Conservation (phyloP, 2,113 vertebrate genomes). For the Chiloscyllium plagiosum region DNA sequence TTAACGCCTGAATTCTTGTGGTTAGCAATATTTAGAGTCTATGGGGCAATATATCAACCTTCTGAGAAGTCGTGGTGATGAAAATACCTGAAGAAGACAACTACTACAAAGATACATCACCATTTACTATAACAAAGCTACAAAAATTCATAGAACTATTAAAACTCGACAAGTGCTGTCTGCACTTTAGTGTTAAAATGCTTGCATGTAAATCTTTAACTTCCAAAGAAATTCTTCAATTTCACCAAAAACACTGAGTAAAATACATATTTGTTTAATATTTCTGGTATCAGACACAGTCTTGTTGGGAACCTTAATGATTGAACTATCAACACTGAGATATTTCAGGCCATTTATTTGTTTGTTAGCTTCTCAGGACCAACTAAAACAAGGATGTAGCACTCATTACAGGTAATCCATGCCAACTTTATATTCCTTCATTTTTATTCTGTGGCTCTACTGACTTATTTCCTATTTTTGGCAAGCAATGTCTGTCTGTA, state of each 20-base stretch:
- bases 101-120: not conserved
- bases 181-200: not conserved
- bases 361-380: not conserved
- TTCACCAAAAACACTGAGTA: no score
- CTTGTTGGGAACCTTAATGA: not conserved
- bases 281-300: not conserved
- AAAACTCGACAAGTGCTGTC: not conserved
- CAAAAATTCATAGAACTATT: not conserved
- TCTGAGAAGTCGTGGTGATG: not conserved
- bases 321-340: not conserved
- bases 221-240: not conserved
- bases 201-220: not conserved
- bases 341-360: not conserved
- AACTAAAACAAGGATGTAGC: not conserved
- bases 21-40: not conserved
- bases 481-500: not conserved
- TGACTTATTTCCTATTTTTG: not conserved
- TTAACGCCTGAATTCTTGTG: not conserved
- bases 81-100: not conserved
- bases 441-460: not conserved
- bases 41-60: not conserved
- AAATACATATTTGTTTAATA: not conserved
- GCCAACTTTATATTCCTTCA: not conserved
- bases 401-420: not conserved
- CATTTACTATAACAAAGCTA: not conserved